Conservation (phyloP, 2,888 invertebrate species). For the Peribatodes rhomboidaria region DNA sequence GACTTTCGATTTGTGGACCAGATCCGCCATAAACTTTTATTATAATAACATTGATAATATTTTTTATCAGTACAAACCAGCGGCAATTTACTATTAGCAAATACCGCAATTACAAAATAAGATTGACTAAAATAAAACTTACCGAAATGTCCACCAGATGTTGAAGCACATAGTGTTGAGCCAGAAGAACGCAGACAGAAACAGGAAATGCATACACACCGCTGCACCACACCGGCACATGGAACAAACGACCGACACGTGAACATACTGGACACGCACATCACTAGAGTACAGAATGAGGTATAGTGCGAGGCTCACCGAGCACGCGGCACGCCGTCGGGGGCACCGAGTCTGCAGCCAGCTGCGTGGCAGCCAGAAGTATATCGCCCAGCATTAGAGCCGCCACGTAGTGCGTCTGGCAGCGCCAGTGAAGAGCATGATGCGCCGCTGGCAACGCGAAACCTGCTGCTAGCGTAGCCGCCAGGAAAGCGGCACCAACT, state of each 20-base stretch:
- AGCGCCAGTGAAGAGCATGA: slow-evolving; percentile 95
- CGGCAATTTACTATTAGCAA: background rate
- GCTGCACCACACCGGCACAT: slow-evolving; percentile 85
- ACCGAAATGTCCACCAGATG: slow-evolving; percentile 97
- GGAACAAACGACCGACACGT: slow-evolving; percentile 51
- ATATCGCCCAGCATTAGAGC: slow-evolving; percentile 94
- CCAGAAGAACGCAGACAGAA: slow-evolving; percentile 97
- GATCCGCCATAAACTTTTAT: no score
- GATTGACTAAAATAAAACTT: slow-evolving; percentile 63
- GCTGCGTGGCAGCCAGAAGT: slow-evolving; percentile 92
- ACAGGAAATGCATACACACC: slow-evolving; percentile 94
- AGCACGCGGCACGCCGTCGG: slow-evolving; percentile 88
- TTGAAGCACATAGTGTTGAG: slow-evolving; percentile 98
- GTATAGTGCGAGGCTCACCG: slow-evolving; percentile 85
- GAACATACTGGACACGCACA: slow-evolving; percentile 25
- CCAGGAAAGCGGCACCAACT: slow-evolving; percentile 93
- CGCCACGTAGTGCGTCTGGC: slow-evolving; percentile 95
- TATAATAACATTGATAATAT: no score
- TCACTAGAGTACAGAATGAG: background rate
- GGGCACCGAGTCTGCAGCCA: slow-evolving; percentile 88
- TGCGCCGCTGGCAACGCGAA: slow-evolving; percentile 93
- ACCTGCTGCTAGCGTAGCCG: slow-evolving; percentile 92
- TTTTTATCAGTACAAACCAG: no score
- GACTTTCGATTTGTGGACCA: no score
- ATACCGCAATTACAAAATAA: background rate